These are phyloP conservation scores for Harlomillsia oculata DNA, from an alignment of 1,140 invertebrate genomes.

Conservation along the genomic window DNA sequence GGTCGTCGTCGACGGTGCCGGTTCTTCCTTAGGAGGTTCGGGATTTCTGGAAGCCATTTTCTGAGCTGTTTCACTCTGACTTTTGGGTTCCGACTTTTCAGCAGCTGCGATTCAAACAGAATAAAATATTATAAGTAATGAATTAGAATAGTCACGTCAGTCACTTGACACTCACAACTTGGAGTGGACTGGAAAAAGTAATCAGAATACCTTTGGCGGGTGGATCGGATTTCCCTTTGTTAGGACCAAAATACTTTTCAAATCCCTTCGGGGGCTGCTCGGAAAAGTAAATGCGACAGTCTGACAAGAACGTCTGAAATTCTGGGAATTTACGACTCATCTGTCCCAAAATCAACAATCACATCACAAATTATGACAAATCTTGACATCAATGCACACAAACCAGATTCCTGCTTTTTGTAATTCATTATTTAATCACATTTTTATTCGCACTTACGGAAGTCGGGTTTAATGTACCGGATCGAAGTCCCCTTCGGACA, in stretches of 20 bases:
- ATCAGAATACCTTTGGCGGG: neutral
- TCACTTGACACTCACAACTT: neutral
- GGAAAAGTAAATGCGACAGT: conserved; percentile 25
- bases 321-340: conserved; percentile 21
- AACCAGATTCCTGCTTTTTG: neutral
- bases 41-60: no score
- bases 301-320: conserved; percentile 20
- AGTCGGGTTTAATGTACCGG: conserved; percentile 3
- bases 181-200: neutral
- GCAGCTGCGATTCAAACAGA: neutral
- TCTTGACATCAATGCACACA: neutral
- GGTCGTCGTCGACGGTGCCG: no score
- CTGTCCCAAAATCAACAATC: neutral
- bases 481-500: neutral
- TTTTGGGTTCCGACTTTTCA: no score
- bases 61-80: conserved; percentile 34
- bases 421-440: neutral
- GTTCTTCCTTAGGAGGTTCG: no score
- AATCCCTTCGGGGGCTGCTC: conserved; percentile 78
- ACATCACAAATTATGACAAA: neutral
- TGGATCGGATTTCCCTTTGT: conserved; percentile 38
- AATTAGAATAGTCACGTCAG: neutral
- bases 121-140: neutral
- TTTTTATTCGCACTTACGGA: conserved; percentile 1
- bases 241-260: conserved; percentile 76